A percentile compares a stretch with the other conserved stretches of the same genome.
Conservation (phyloP, 2,113 vertebrate species). For the Notiomystis cincta region DNA sequence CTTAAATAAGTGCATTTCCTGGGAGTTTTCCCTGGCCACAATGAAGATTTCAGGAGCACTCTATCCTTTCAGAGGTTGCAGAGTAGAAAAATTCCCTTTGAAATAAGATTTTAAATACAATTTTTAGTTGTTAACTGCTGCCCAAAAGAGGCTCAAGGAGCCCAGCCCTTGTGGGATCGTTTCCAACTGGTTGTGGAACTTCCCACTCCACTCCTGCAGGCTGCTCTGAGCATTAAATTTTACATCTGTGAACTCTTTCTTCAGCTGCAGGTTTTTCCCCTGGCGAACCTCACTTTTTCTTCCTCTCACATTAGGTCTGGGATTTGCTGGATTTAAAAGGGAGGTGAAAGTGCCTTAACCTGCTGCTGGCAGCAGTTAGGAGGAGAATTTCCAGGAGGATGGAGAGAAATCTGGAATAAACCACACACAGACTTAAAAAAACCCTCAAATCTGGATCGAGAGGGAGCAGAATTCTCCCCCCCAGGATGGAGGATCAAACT, state of each 20-base stretch:
- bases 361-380: not conserved
- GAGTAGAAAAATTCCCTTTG: not conserved
- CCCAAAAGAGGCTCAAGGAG: not conserved
- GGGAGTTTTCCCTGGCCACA: not conserved
- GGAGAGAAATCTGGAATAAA: not conserved
- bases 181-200: not conserved
- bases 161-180: not conserved
- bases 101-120: not conserved
- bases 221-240: not conserved
- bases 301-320: not conserved
- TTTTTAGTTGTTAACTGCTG: not conserved
- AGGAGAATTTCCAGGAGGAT: not conserved
- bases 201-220: accelerated
- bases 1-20: not conserved
- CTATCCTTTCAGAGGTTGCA: not conserved
- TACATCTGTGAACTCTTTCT: not conserved
- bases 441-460: not conserved
- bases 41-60: accelerated
- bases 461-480: not conserved
- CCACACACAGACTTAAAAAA: not conserved
- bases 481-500: not conserved
- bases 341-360: not conserved
- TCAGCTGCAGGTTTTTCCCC: not conserved
- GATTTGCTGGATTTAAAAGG: not conserved
- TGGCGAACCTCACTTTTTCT: not conserved